Evolutionary conservation across 2,113 vertebrate genomes (phyloP).

Genomic region (Turnix velox): DNA sequence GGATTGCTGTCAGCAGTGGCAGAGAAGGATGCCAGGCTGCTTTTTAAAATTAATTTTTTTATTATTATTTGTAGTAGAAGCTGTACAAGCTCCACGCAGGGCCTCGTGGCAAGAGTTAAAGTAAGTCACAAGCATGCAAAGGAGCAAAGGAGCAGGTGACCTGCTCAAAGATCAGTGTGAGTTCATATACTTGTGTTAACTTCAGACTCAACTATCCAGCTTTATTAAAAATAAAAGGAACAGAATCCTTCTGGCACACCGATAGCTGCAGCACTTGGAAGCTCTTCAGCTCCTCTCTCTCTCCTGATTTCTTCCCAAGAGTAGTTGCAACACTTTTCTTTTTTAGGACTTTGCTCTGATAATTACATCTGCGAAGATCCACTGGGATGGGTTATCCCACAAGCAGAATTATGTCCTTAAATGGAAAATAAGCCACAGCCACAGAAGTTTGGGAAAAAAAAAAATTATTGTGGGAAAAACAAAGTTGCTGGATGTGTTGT

Average conservation of each 20-base stretch:
- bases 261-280: background rate
- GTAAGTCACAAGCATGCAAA: background rate
- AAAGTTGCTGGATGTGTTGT: background rate
- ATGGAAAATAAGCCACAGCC: background rate
- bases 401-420: conserved; percentile 45
- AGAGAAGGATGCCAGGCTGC: conserved; percentile 5
- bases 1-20: conserved; percentile 27
- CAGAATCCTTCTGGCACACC: background rate
- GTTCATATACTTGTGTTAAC: background rate
- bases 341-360: conserved; percentile 31
- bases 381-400: background rate
- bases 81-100: background rate
- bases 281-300: background rate
- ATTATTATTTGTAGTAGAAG: background rate
- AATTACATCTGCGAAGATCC: background rate
- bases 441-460: background rate
- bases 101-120: background rate
- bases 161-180: background rate
- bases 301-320: conserved; percentile 29
- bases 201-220: background rate
- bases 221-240: conserved; percentile 9
- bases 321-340: background rate
- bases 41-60: background rate
- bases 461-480: conserved; percentile 14
- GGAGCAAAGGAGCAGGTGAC: background rate